Conservation (phyloP, 2,888 invertebrate species). For the Drosophila niveifrons region DNA sequence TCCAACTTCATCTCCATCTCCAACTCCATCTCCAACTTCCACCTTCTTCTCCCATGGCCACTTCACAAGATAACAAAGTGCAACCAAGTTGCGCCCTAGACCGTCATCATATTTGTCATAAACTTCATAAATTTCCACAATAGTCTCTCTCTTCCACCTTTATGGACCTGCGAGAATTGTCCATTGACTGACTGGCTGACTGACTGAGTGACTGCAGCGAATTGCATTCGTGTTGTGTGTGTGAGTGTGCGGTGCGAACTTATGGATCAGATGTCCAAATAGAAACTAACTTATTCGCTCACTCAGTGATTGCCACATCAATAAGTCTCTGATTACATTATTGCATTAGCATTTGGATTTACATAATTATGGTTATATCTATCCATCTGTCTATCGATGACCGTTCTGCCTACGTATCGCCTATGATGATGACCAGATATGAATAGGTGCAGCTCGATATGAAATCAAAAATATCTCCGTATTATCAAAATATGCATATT, state of each 20-base stretch:
- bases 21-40: background rate
- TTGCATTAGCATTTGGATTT: conserved; percentile 68
- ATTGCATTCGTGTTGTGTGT: conserved; percentile 17
- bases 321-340: conserved; percentile 68
- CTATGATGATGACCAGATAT: conserved; percentile 30
- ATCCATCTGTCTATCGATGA: conserved; percentile 10
- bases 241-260: conserved; percentile 36
- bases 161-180: conserved; percentile 14
- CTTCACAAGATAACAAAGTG: conserved; percentile 44
- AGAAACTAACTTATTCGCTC: conserved; percentile 39
- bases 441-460: conserved; percentile 43
- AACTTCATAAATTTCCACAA: conserved; percentile 68
- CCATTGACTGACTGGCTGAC: background rate
- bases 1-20: background rate
- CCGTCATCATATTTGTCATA: conserved; percentile 77
- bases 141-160: conserved; percentile 18
- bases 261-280: conserved; percentile 52
- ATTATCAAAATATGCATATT: conserved; percentile 59
- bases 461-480: conserved; percentile 35
- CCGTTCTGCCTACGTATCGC: conserved; percentile 42
- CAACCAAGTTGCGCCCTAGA: conserved; percentile 60
- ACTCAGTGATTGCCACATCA: conserved; percentile 49
- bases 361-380: conserved; percentile 70
- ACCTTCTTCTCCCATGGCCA: background rate
- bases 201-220: conserved; percentile 27